Evolutionary conservation across 2,888 invertebrate species (phyloP), one percentile per base, ranked within the genome.

Genomic region (Caenorhabditis zanzibari): DNA sequence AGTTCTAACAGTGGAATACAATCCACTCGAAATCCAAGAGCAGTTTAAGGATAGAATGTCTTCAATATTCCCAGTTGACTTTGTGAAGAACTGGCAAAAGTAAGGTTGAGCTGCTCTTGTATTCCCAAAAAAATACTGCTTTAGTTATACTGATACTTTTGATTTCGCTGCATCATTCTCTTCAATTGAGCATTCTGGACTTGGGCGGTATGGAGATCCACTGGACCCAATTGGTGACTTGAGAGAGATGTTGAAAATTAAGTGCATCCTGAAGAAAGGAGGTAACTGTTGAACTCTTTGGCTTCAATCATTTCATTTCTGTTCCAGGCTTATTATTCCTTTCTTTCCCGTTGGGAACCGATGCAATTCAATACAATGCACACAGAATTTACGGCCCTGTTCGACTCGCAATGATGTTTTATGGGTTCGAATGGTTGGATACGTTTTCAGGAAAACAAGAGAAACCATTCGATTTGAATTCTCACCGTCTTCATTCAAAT

Each of bases 151-250:
- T 0, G 77, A 49, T 0, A 61, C 54, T 12, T 86, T 84, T 24
- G 84, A 86, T 44, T 86, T 84, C 24, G 81, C 68, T 26, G 79
- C 71, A 5, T 84, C 84, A 9, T 86, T 84, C 49, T 86, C 85
- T 10, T 86, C 85, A 0, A 84, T 86, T 44, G 85, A 86, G 35
- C 85, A 86, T 52, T 83, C 83, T 58, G 85, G 85, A 38, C 56
- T 86, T 14, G 80, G 77, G 26, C 54, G 85, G 47, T 86, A 82
- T 49, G 85, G 85, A 47, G 85, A 86, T 54, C 85, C 85, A 22
- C 49, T 69, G 7, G 85, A 86, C 52, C 84, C 85, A 0, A 86
- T 86, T 32, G 85, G 85, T 1, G 85, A 86, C 52, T 35, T 86
- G 12, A 41, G 84, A 75, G 85, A 86, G 44, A 76, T 84, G 59